Conservation (phyloP, 2,113 vertebrate species). For the Clupea harengus region DNA sequence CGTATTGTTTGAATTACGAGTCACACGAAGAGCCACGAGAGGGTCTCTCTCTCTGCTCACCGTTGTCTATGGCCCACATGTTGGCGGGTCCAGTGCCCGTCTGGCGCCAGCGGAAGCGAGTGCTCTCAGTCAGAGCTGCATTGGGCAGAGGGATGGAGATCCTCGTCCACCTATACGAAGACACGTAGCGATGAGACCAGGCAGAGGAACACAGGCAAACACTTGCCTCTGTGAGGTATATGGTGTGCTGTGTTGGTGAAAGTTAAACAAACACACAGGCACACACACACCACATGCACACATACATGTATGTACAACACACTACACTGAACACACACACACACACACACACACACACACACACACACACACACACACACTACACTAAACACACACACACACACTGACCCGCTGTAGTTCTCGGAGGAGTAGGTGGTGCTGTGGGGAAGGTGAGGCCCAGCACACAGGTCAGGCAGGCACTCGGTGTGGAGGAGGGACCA, state of each 20-base stretch:
- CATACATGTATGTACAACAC: no score
- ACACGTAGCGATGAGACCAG: constrained; percentile 1
- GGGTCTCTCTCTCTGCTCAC: constrained; percentile 63
- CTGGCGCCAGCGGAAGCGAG: constrained; percentile 94
- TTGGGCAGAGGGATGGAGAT: constrained; percentile 93
- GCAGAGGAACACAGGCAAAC: background rate
- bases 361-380: constrained; percentile 25
- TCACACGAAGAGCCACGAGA: no score
- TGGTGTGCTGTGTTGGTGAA: background rate
- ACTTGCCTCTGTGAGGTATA: no score
- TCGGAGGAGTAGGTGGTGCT: constrained; percentile 94
- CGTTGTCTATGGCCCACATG: constrained; percentile 98
- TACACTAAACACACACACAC: background rate
- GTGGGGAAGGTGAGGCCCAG: constrained; percentile 90
- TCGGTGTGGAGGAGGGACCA: constrained; percentile 93
- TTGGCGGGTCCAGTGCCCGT: constrained; percentile 80
- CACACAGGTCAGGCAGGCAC: constrained; percentile 91
- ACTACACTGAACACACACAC: no score
- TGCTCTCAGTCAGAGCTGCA: constrained; percentile 84
- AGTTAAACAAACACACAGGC: background rate
- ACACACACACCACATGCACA: background rate
- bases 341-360: background rate
- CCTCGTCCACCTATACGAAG: constrained; percentile 85
- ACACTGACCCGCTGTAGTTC: constrained; percentile 90
- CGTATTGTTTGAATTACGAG: no score